phyloP scores from a whole-genome alignment of 2,797 vertebrate species.

The Tokudaia muenninki region DNA sequence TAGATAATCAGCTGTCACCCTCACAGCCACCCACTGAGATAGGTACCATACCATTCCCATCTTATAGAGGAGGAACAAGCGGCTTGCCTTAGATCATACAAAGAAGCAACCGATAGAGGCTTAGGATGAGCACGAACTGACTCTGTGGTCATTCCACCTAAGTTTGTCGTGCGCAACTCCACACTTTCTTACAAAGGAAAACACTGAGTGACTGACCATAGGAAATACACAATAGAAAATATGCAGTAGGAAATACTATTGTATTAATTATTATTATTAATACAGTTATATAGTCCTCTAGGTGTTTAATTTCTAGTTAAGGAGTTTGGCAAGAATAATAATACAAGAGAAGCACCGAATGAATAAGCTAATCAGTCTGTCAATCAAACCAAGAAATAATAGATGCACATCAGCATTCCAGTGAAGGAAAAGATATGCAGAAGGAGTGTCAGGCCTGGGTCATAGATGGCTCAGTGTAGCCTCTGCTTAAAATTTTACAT shows the following conservation, averaged over 20 bases:
- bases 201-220: not conserved
- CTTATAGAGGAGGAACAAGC: constrained; percentile 40
- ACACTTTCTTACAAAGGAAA: not conserved
- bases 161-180: not conserved
- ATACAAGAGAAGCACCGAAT: not conserved
- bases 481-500: not conserved
- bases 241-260: not conserved
- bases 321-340: not conserved
- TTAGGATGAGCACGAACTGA: constrained; percentile 90
- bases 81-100: not conserved
- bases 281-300: not conserved
- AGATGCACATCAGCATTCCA: not conserved
- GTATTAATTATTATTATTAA: not conserved
- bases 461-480: not conserved
- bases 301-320: not conserved
- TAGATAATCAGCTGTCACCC: not conserved
- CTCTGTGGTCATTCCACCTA: not conserved
- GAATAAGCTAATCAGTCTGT: not conserved
- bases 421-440: not conserved
- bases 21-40: not conserved
- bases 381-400: not conserved
- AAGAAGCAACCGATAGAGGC: not conserved
- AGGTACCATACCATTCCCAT: not conserved
- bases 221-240: not conserved
- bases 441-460: not conserved